phyloP scores from a whole-genome alignment of 2,888 invertebrate species.

The Sinohyriopsis cumingii region DNA sequence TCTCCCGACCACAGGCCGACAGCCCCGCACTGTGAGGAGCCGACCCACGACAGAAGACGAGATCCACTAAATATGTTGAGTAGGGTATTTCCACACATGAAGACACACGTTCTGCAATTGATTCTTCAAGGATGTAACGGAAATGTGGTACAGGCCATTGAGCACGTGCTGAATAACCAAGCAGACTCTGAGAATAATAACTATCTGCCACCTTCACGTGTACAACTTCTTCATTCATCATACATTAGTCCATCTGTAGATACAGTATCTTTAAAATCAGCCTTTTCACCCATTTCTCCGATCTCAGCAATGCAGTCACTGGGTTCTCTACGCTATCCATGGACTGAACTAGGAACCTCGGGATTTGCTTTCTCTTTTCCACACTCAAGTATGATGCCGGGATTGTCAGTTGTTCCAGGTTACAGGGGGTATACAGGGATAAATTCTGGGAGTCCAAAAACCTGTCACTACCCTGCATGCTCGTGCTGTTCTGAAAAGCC shows the following conservation, averaged over 20 bases:
- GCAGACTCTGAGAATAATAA: conserved; percentile 17
- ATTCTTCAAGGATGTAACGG: conserved; percentile 89
- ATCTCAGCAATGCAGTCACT: conserved; percentile 45
- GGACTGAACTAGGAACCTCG: conserved; percentile 36
- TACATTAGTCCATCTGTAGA: no score
- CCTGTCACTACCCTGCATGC: conserved; percentile 39
- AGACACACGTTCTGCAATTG: conserved; percentile 88
- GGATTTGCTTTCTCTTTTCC: conserved; percentile 53
- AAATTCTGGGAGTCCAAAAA: conserved; percentile 24
- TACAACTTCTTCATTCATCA: no score
- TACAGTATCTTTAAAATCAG: conserved; percentile 58
- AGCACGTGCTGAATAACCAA: conserved; percentile 79
- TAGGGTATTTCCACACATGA: conserved; percentile 90
- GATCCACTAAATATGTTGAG: conserved; percentile 86
- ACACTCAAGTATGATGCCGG: conserved; percentile 51
- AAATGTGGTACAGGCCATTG: conserved; percentile 94
- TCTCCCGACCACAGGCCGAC: background rate
- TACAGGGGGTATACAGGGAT: conserved; percentile 45
- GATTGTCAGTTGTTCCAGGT: conserved; percentile 45
- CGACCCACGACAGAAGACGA: background rate
- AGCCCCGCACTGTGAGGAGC: conserved; percentile 7
- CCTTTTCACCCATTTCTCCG: conserved; percentile 66
- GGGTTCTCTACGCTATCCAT: conserved; percentile 53
- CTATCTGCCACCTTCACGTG: conserved; percentile 7
- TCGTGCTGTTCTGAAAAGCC: conserved; percentile 48